These are phyloP conservation scores for Rotaria sp. DNA, from an alignment of 2,888 invertebrate genomes.

Conservation along the genomic window DNA sequence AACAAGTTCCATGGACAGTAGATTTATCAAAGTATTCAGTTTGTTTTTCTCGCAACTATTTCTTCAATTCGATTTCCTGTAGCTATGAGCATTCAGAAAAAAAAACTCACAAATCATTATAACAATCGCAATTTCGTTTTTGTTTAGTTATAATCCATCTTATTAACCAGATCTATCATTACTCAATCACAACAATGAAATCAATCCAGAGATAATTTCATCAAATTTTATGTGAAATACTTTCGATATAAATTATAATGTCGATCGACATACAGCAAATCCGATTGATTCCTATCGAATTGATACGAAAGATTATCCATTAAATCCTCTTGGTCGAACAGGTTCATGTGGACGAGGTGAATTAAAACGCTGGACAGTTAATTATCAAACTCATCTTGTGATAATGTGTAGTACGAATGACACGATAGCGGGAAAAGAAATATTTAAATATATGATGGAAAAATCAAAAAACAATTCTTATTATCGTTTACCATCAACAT, in stretches of 20 bases:
- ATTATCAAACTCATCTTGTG: constrained; percentile 23
- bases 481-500: background rate
- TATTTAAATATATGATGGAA: background rate
- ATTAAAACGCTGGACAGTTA: background rate
- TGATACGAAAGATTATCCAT: background rate
- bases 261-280: constrained; percentile 7
- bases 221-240: background rate
- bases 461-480: background rate
- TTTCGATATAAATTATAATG: constrained; percentile 3
- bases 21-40: background rate
- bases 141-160: background rate
- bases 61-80: too few species aligned
- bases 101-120: too few species aligned
- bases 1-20: background rate
- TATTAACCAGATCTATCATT: background rate
- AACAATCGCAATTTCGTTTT: too few species aligned
- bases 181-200: background rate
- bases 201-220: background rate
- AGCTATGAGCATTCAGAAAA: too few species aligned
- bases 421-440: background rate
- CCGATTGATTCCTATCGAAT: background rate
- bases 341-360: background rate
- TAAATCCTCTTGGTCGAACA: constrained; percentile 27
- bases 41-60: too few species aligned
- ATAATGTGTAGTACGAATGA: background rate